Evolutionary conservation across 2,888 invertebrate species (phyloP), one percentile per base, ranked within the genome.

Genomic region (Dryococelus australis): DNA sequence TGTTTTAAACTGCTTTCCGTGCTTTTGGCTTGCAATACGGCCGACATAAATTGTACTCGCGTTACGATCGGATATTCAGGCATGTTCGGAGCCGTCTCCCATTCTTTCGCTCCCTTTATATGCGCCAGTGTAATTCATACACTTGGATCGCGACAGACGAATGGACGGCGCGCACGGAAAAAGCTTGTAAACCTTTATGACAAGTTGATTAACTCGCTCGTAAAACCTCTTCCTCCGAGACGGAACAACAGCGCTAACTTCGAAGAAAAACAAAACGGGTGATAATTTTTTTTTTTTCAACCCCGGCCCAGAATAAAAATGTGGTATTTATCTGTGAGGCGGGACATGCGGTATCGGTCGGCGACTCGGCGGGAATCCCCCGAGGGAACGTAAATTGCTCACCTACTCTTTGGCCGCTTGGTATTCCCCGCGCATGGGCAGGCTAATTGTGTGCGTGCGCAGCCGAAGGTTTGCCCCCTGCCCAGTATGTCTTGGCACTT

Each of bases 171-270:
- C 24, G 65, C 65, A 65, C 65, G 65, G 65, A 65, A 65, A 65
- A 65, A 65, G 65, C 65, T 65, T 65, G 65, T 65, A 65, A 65
- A 65, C 65, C n/a, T 65, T 65, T 65, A 65, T 65, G 65, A 65
- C 65, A 65, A 65, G 65, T 65, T 65, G 65, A 65, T 65, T 65
- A 65, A 65, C 65, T 65, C 65, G 65, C 65, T 65, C 65, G 65
- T 65, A 65, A 65, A 65, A 65, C 6, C 65, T 24, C 65, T 65
- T 65, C 65, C 65, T 65, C 65, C 65, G 65, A 65, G 65, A 65
- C 65, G 65, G 20, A 65, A 65, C 65, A 65, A 65, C 65, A 65
- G 65, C 16, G 16, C 65, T 24, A 65, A 65, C 65, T 1, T 65
- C 16, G 24, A 65, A 65, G 65, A 65, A 65, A 65, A 65, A 65